Percentiles rank a stretch among this genome's conserved stretches.
Evolutionary conservation across 2,797 vertebrate genomes (phyloP).

Genomic region (Silurus aristotelis): DNA sequence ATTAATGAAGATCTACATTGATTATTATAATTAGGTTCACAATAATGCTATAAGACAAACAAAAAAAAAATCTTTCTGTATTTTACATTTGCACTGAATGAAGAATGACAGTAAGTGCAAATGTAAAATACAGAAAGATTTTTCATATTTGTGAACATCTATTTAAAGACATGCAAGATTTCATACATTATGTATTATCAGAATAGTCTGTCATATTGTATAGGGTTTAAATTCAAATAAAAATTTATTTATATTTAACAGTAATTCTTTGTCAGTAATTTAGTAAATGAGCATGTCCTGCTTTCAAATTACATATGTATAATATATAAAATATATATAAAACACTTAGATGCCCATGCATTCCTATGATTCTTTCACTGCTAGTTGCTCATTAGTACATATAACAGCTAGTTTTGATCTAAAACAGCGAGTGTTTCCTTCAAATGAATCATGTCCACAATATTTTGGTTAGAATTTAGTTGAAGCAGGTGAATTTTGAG

Average conservation of each 20-base stretch:
- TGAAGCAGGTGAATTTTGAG: neutral
- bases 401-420: neutral
- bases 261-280: neutral
- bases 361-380: neutral
- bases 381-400: neutral
- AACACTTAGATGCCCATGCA: neutral
- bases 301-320: neutral
- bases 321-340: neutral
- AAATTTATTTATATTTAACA: neutral
- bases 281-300: neutral
- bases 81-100: neutral
- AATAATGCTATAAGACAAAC: neutral
- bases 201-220: neutral
- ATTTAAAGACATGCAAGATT: neutral
- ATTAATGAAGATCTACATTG: neutral
- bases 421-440: neutral
- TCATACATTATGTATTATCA: neutral
- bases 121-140: too few species aligned
- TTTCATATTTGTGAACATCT: too few species aligned
- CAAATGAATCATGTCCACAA: neutral
- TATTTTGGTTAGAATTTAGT: neutral
- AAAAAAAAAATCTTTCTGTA: neutral
- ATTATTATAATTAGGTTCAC: neutral
- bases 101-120: too few species aligned
- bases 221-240: neutral